Conservation (phyloP, 2,888 invertebrate genomes). For the Synergus itoensis region DNA sequence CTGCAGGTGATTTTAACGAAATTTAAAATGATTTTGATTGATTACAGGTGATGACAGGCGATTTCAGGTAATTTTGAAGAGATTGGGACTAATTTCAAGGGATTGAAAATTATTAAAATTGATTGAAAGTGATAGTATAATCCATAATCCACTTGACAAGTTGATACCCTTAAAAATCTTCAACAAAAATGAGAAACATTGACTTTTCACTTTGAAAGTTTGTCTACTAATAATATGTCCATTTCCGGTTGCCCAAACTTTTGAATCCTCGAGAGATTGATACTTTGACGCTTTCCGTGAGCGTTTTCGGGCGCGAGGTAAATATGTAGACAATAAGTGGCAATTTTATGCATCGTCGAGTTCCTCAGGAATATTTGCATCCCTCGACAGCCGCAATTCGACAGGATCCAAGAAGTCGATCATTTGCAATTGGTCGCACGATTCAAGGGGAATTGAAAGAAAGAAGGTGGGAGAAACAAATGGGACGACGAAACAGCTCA, state of each 20-base stretch:
- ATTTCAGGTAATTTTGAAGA: too few relatives aligned
- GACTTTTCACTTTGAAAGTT: neutral
- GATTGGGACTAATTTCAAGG: too few relatives aligned
- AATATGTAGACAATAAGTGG: conserved; percentile 24
- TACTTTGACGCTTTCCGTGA: conserved; percentile 8
- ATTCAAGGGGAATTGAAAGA: neutral
- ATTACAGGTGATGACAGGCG: too few relatives aligned
- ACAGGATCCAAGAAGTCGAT: neutral
- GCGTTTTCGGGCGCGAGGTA: conserved; percentile 1
- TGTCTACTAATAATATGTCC: neutral
- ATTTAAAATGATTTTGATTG: too few relatives aligned
- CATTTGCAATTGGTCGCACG: neutral
- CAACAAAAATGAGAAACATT: conserved; percentile 9
- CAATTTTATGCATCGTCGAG: conserved; percentile 28
- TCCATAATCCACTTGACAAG: too few relatives aligned
- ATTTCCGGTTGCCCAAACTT: neutral
- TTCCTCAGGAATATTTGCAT: conserved; percentile 14
- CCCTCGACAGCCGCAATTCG: neutral
- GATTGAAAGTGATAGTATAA: too few relatives aligned
- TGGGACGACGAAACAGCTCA: conserved; percentile 43
- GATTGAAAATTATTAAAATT: too few relatives aligned
- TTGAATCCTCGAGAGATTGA: conserved; percentile 17
- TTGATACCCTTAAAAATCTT: conserved; percentile 45
- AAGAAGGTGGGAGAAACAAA: neutral
- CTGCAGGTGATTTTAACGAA: neutral